Evolutionary conservation across 2,888 invertebrate species (phyloP).

Genomic region (Himalopsyche kuldschensis): DNA sequence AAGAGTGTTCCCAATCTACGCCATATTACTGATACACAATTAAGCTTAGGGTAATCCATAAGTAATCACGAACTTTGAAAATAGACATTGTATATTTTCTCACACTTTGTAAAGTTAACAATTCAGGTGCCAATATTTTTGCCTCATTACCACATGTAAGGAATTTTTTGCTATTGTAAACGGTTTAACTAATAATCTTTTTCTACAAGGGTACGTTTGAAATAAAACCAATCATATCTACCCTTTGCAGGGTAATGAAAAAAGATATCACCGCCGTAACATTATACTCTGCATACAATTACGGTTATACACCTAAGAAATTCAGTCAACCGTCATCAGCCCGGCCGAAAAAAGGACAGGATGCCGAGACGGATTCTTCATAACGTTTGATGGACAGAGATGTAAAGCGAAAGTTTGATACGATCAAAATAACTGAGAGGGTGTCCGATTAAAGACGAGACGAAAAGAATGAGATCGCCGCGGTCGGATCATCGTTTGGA

Average conservation of each 20-base stretch:
- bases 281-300: no score
- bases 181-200: no score
- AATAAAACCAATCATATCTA: no score
- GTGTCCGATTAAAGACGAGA: background rate
- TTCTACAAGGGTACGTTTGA: no score
- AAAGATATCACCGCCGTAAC: no score
- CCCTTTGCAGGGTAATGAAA: no score
- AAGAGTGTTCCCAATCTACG: background rate
- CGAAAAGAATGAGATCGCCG: background rate
- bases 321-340: background rate
- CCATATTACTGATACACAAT: background rate
- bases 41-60: background rate
- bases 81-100: background rate
- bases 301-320: background rate
- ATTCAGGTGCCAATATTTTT: background rate
- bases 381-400: background rate
- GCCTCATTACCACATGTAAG: background rate
- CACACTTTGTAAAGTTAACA: background rate
- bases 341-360: background rate
- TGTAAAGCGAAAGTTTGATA: no score
- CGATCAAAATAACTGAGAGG: no score
- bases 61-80: background rate
- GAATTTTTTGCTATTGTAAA: background rate
- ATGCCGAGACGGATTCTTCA: background rate
- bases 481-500: background rate